These are phyloP conservation scores for Pachycephus smyrnensis DNA, from an alignment of 2,888 invertebrate species.

Conservation along the genomic window DNA sequence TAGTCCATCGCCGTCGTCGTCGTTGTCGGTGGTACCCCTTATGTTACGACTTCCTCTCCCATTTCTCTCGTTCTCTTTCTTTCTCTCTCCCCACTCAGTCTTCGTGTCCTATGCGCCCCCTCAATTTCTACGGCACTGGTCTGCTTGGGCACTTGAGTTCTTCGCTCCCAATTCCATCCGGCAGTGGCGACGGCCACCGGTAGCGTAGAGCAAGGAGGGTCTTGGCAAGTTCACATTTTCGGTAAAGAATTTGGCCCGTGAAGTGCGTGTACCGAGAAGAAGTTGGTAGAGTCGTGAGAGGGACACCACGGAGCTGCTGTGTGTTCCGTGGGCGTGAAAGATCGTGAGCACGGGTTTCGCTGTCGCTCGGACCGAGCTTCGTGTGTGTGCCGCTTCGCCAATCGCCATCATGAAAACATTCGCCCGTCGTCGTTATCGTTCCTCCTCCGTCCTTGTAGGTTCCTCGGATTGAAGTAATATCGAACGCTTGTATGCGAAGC, in stretches of 20 bases:
- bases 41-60: neutral
- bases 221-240: slow-evolving; percentile 1
- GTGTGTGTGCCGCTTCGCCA: slow-evolving; percentile 23
- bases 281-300: neutral
- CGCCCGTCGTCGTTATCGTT: slow-evolving; percentile 44
- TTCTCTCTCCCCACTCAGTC: neutral
- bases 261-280: neutral
- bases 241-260: neutral
- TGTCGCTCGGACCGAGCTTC: neutral
- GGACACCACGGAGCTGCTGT: neutral
- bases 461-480: slow-evolving; percentile 44
- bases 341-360: neutral
- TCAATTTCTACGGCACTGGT: slow-evolving; percentile 7
- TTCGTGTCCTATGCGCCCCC: neutral
- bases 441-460: slow-evolving; percentile 51
- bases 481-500: slow-evolving; percentile 31
- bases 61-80: neutral
- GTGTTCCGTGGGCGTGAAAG: neutral
- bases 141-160: slow-evolving; percentile 17
- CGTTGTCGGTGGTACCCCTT: neutral
- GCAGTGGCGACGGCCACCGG: slow-evolving; percentile 12
- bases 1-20: neutral
- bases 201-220: neutral
- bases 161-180: slow-evolving; percentile 27
- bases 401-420: slow-evolving; percentile 61